A percentile compares a stretch with the other conserved stretches of the same genome.
Conservation (phyloP, 1,140 invertebrate species). For the Brachionus koreanus region DNA sequence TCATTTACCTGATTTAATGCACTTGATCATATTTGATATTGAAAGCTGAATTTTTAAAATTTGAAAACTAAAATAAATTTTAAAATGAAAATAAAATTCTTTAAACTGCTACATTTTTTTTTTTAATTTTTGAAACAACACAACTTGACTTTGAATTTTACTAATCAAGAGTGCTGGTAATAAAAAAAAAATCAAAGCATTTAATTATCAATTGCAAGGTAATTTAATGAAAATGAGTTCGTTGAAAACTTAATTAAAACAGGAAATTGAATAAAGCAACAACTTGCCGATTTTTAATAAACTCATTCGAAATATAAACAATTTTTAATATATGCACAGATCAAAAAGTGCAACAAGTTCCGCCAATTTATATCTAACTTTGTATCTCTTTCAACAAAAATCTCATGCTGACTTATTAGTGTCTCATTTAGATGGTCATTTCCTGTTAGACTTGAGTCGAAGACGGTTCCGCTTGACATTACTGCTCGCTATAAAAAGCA, state of each 20-base stretch:
- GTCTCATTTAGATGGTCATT: background rate
- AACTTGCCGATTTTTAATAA: background rate
- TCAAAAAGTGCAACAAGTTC: background rate
- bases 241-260: background rate
- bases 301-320: background rate
- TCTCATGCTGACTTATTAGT: constrained; percentile 2
- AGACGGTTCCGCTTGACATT: constrained; percentile 14
- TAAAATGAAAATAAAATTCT: background rate
- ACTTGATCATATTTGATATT: background rate
- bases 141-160: no score
- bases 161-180: no score
- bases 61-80: background rate
- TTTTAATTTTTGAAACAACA: background rate
- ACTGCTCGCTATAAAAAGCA: background rate
- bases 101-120: background rate
- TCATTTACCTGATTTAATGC: background rate
- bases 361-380: background rate
- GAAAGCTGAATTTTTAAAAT: background rate
- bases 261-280: background rate
- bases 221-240: background rate
- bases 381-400: background rate
- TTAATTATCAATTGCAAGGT: background rate
- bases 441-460: background rate
- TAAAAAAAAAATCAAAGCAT: background rate
- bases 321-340: background rate